phyloP scores from a whole-genome alignment of 2,113 vertebrate genomes.

The Eulemur rufifrons region DNA sequence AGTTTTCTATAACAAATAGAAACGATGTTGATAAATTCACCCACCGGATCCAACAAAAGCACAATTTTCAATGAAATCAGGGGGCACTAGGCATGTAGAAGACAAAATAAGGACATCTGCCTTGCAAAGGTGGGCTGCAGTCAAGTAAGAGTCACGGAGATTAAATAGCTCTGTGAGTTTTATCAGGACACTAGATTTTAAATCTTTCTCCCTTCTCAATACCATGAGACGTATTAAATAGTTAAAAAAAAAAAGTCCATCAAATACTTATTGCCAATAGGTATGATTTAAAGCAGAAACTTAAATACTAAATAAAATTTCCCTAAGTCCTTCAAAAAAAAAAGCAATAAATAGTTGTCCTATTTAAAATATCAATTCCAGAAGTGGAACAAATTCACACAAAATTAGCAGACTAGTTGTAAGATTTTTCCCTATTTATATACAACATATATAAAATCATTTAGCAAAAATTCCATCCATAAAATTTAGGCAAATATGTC shows the following conservation, averaged over 20 bases:
- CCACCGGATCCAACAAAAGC: constrained; percentile 25
- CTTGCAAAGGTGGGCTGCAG: background rate
- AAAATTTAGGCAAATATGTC: background rate
- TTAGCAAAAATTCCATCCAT: background rate
- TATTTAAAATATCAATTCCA: constrained; percentile 1
- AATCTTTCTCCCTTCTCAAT: constrained; percentile 72
- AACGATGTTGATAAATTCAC: constrained; percentile 27
- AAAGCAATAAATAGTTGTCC: background rate
- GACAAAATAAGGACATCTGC: constrained; percentile 5
- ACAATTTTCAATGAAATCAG: constrained; percentile 49
- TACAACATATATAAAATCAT: background rate
- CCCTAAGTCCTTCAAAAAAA: background rate
- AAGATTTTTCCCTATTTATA: background rate
- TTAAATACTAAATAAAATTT: background rate
- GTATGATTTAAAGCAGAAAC: background rate
- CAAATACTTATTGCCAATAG: background rate
- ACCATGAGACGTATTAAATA: background rate
- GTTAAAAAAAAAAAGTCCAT: background rate
- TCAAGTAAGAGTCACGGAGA: background rate
- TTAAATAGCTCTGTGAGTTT: background rate
- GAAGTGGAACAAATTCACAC: background rate
- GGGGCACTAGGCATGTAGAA: background rate
- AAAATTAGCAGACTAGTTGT: background rate
- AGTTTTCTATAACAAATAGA: background rate
- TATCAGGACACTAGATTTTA: constrained; percentile 24